These are phyloP conservation scores for Myotis myotis DNA, from an alignment of 2,797 vertebrate genomes.

Conservation along the genomic window DNA sequence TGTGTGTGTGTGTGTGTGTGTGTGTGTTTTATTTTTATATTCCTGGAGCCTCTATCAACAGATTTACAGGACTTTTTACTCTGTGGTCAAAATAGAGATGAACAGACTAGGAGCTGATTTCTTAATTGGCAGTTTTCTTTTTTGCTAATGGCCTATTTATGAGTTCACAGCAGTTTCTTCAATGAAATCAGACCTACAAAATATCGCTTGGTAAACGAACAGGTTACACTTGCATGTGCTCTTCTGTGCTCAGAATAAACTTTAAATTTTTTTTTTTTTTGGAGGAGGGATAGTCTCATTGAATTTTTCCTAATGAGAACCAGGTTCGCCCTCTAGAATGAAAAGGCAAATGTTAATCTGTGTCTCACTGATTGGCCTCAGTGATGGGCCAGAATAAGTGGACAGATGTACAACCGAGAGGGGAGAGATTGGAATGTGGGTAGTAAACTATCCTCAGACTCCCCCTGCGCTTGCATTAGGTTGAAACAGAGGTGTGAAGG, in stretches of 20 bases:
- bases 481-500: neutral
- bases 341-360: neutral
- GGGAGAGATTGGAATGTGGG: neutral
- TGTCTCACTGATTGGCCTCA: neutral
- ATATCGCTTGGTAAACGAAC: neutral
- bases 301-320: neutral
- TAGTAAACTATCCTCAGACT: neutral
- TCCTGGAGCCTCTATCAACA: neutral
- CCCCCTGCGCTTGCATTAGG: neutral
- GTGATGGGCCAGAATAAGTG: neutral
- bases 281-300: neutral
- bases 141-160: slow-evolving; percentile 20
- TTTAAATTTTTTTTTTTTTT: neutral
- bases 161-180: neutral
- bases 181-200: neutral
- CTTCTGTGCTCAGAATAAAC: neutral
- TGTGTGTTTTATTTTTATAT: no score
- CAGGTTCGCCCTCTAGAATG: neutral
- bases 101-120: neutral
- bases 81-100: neutral
- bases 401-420: neutral
- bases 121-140: neutral
- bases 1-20: no score
- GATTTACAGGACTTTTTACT: neutral
- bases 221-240: neutral